Percentiles rank a stretch among this genome's conserved stretches.
These are phyloP conservation scores for Capromys pilorides DNA, from an alignment of 2,797 vertebrate species.

Conservation along the genomic window DNA sequence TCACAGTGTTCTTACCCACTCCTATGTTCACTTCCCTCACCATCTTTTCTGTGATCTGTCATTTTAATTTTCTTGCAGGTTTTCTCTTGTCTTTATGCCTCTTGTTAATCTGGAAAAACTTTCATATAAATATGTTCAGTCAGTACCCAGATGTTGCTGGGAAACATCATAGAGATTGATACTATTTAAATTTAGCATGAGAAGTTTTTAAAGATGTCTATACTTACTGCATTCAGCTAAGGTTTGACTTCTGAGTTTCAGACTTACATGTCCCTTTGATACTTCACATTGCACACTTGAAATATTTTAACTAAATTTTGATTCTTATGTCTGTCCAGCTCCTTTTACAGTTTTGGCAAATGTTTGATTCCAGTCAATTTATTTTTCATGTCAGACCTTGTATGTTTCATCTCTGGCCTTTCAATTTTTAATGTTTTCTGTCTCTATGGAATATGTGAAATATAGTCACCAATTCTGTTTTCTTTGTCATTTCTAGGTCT, in stretches of 20 bases:
- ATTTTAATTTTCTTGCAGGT: slow-evolving; percentile 36
- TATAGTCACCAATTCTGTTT: not conserved
- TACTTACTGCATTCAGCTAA: not conserved
- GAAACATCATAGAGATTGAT: not conserved
- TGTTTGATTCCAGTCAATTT: not conserved
- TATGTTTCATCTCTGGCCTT: slow-evolving; percentile 13
- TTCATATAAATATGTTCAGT: not conserved
- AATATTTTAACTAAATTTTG: not conserved
- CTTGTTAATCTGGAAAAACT: slow-evolving; percentile 19
- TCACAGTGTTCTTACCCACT: slow-evolving; percentile 14
- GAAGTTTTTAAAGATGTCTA: not conserved
- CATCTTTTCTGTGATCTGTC: not conserved
- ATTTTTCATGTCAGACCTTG: slow-evolving; percentile 19
- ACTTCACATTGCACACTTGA: not conserved
- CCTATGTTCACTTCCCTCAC: slow-evolving; percentile 21
- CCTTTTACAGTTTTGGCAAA: not conserved
- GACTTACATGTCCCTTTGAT: not conserved
- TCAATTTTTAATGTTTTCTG: not conserved
- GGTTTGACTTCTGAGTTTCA: not conserved
- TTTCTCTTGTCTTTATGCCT: slow-evolving; percentile 15
- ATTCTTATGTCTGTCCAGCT: not conserved
- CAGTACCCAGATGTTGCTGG: not conserved
- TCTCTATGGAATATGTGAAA: not conserved
- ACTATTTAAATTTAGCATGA: slow-evolving; percentile 21
- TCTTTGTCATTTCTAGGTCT: slow-evolving; percentile 7